phyloP scores from a whole-genome alignment of 2,888 invertebrate genomes.

The Cheiracanthium punctorium region DNA sequence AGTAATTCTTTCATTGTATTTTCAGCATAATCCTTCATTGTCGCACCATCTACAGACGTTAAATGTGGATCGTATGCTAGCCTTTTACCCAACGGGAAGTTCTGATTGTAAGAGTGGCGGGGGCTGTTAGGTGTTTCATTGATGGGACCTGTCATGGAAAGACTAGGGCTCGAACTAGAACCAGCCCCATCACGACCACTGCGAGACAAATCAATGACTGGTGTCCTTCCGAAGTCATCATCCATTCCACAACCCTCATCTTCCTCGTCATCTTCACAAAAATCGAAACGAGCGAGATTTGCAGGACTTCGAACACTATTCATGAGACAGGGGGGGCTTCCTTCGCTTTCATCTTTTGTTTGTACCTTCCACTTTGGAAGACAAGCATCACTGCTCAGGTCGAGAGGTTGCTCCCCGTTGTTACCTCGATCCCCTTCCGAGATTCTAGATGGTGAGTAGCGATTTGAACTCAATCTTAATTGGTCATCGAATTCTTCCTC shows the following conservation, averaged over 20 bases:
- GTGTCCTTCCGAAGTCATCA: constrained; percentile 44
- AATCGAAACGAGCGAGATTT: constrained; percentile 19
- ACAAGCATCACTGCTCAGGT: constrained; percentile 57
- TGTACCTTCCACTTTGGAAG: constrained; percentile 50
- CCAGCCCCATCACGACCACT: constrained; percentile 42
- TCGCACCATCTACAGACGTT: constrained; percentile 78
- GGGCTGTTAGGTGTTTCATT: constrained; percentile 51
- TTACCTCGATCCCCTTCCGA: constrained; percentile 35
- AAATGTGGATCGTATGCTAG: constrained; percentile 28
- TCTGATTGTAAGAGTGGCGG: constrained; percentile 24
- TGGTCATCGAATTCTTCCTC: constrained; percentile 72
- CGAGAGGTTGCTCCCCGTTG: constrained; percentile 58
- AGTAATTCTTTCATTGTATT: constrained; percentile 87
- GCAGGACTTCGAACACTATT: constrained; percentile 33
- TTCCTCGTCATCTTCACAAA: constrained; percentile 54
- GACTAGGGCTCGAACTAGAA: constrained; percentile 44
- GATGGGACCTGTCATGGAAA: constrained; percentile 29
- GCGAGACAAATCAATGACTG: constrained; percentile 63
- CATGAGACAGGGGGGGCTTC: background rate
- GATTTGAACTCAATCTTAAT: constrained; percentile 29
- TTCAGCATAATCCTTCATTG: constrained; percentile 86
- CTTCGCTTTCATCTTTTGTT: constrained; percentile 20
- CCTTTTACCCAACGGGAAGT: constrained; percentile 37
- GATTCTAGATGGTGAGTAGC: constrained; percentile 34
- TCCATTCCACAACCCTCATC: constrained; percentile 42